Base-by-base conservation (phyloP, 2,888 invertebrate genomes). In the Dryocosmus kuriphilus region DNA sequence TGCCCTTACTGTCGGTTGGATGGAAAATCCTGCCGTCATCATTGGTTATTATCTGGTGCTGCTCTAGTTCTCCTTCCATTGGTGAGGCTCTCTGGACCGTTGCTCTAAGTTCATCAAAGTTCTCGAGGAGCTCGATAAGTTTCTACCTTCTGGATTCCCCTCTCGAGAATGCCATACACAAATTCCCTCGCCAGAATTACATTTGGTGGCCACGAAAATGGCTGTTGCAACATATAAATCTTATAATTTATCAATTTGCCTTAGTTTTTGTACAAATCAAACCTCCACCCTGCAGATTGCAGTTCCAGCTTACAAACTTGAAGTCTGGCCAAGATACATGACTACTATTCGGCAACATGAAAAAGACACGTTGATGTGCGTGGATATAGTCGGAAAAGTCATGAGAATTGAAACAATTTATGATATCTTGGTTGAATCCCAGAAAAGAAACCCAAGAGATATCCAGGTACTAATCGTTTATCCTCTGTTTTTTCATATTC, bases 281-380 rank as follows among this genome's bases (percentile, higher is more conserved):
- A 24, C 11, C 1, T 57, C 24, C 41, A n/a, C 24, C 22, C 91
- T 95, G 74, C 92, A 93, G 41, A 92, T 96, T 8, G 46, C 30
- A 19, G 24, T 71, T 71, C 46, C 30, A 6, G 94, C 95, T 55
- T 93, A 93, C 81, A 93, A 92, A 71, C 88, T 97, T 19, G 95
- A 96, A 87, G 90, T 97, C 0, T 96, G 96, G 96, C 96, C 97
- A 0, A 97, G 97, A 0, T 96, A 95, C 84, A 93, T 94, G 32
- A 97, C 97, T 0, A 95, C 96, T 0, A 97, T 98, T 35, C 94
- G 96, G 0, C 96, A 96, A 82, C 96, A 96, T 88, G 97, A 98
- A 88, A 91, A 93, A 0, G 92, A 94, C 0, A 93, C 97, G 14
- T 90, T 98, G 19, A 92, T 98, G 92, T 95, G 95, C 62, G 93